Conservation (phyloP, 2,888 invertebrate genomes). For the Sinhomidia bicolor region DNA sequence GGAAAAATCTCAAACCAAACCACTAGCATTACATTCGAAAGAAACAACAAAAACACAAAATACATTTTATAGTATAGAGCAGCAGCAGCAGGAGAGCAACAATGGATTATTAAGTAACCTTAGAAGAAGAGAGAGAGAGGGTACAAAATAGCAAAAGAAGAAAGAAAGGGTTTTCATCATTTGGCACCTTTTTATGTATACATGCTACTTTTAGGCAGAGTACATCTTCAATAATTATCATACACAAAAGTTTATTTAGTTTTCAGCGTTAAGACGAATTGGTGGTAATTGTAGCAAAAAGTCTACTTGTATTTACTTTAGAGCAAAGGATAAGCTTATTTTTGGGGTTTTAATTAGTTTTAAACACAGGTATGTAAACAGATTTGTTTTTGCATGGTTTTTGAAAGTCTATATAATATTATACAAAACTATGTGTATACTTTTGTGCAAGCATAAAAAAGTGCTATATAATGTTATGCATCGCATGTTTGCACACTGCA, state of each 20-base stretch:
- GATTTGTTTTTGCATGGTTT: not conserved
- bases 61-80: conserved; percentile 66
- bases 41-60: conserved; percentile 82
- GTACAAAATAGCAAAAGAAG: conserved; percentile 66
- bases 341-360: conserved; percentile 23
- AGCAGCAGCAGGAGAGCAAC: conserved; percentile 82
- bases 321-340: not conserved
- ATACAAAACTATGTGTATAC: not conserved
- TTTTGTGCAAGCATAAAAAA: not conserved
- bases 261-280: conserved; percentile 28
- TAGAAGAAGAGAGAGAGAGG: conserved; percentile 66
- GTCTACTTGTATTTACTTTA: not conserved
- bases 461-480: not conserved
- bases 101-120: conserved; percentile 81
- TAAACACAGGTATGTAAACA: conserved; percentile 12
- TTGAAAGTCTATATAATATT: not conserved
- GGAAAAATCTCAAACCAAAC: conserved; percentile 49
- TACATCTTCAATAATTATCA: conserved; percentile 30
- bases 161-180: conserved; percentile 72
- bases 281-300: not conserved
- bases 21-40: conserved; percentile 81
- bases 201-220: conserved; percentile 58
- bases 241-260: conserved; percentile 34
- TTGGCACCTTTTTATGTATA: conserved; percentile 67
- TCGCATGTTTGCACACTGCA: not conserved